These are phyloP conservation scores for Poecilia velifera DNA, from an alignment of 2,797 vertebrate species.

Conservation along the genomic window DNA sequence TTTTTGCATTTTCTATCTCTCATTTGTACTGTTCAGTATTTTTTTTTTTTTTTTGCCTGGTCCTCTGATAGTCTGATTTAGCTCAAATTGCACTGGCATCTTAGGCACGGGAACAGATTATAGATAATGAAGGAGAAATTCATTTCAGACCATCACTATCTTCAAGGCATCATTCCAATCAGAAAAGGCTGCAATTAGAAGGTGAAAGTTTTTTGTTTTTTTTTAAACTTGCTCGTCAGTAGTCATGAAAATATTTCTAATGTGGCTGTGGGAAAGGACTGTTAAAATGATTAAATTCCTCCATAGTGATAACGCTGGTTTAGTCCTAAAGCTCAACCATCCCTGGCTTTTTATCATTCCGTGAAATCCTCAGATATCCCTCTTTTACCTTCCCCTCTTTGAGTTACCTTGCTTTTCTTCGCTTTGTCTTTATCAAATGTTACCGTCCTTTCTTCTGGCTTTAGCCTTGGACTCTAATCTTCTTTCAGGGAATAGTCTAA, in stretches of 20 bases:
- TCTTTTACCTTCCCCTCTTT: constrained; percentile 57
- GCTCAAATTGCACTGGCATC: constrained; percentile 58
- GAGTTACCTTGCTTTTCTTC: constrained; percentile 61
- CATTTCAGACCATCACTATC: constrained; percentile 48
- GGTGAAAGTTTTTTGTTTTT: constrained; percentile 41
- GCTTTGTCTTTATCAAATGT: constrained; percentile 67
- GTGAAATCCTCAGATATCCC: constrained; percentile 71
- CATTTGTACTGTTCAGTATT: constrained; percentile 49
- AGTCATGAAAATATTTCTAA: constrained; percentile 51
- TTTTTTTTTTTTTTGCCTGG: constrained; percentile 31
- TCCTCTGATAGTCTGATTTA: constrained; percentile 57
- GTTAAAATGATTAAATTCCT: constrained; percentile 63
- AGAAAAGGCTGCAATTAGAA: constrained; percentile 54
- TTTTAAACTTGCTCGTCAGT: constrained; percentile 36
- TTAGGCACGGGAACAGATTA: constrained; percentile 58
- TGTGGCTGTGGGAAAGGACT: constrained; percentile 21
- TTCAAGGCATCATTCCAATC: constrained; percentile 57
- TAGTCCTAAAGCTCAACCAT: constrained; percentile 68
- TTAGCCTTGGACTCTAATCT: constrained; percentile 80
- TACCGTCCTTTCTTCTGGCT: constrained; percentile 67
- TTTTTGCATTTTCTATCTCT: constrained; percentile 51
- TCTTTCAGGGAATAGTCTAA: constrained; percentile 77
- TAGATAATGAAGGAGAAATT: constrained; percentile 64
- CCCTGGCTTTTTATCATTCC: constrained; percentile 68
- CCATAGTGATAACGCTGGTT: constrained; percentile 60